These are phyloP conservation scores for Solen grandis DNA, from an alignment of 1,140 invertebrate species.

Conservation along the genomic window DNA sequence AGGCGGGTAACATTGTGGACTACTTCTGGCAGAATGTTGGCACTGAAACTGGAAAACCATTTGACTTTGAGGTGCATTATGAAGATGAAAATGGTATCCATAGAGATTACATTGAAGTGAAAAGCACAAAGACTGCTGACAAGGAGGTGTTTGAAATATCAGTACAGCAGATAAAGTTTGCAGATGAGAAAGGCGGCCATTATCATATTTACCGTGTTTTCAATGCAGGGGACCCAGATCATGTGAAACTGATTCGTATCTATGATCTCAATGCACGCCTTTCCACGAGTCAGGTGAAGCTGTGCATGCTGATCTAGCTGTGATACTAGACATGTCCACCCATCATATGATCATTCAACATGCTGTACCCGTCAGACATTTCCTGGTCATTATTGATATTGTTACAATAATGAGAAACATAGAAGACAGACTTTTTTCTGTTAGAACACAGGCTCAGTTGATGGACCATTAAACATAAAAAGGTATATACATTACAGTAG, in stretches of 20 bases:
- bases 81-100: constrained; percentile 49
- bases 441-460: too few species aligned
- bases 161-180: constrained; percentile 73
- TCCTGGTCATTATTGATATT: too few species aligned
- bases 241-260: constrained; percentile 68
- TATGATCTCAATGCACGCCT: constrained; percentile 66
- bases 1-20: constrained; percentile 54
- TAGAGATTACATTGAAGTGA: constrained; percentile 67
- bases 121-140: constrained; percentile 68
- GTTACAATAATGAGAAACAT: too few species aligned
- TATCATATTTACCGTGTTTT: constrained; percentile 77
- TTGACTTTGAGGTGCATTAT: constrained; percentile 72
- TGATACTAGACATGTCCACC: too few species aligned
- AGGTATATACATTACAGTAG: too few species aligned
- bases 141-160: constrained; percentile 77
- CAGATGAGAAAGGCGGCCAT: constrained; percentile 66
- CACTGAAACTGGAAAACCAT: constrained; percentile 68
- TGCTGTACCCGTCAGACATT: too few species aligned
- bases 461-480: too few species aligned
- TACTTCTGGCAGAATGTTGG: constrained; percentile 69
- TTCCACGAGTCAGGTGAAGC: constrained; percentile 65
- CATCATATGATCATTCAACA: too few species aligned
- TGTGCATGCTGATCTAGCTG: constrained; percentile 76
- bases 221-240: constrained; percentile 66
- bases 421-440: too few species aligned